Evolutionary conservation across 1,140 invertebrate species (phyloP).

Genomic region (Drosophila leontia): DNA sequence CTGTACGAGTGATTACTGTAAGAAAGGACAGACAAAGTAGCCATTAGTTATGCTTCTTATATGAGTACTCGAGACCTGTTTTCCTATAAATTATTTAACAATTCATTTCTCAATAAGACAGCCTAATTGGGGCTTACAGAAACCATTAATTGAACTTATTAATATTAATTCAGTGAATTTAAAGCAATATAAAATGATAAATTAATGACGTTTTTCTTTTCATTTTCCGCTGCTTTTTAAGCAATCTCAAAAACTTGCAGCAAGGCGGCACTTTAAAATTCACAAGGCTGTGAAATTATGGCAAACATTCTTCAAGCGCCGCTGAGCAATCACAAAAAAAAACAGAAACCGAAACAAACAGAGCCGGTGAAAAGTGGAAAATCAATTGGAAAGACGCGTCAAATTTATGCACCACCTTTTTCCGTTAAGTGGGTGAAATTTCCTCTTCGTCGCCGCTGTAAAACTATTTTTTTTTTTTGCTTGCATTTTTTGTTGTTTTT

Average conservation of each 20-base stretch:
- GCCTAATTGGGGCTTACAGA: constrained; percentile 12
- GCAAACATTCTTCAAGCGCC: constrained; percentile 43
- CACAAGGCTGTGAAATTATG: constrained; percentile 64
- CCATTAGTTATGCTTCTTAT: constrained; percentile 13
- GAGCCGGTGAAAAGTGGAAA: constrained; percentile 68
- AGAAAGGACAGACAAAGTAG: constrained; percentile 9
- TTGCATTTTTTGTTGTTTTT: constrained; percentile 25
- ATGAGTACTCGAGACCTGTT: not conserved
- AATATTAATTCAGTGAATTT: constrained; percentile 39
- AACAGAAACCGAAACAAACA: constrained; percentile 19
- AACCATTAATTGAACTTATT: constrained; percentile 1
- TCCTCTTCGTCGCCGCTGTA: constrained; percentile 51
- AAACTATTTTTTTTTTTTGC: constrained; percentile 16
- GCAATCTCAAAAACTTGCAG: constrained; percentile 31
- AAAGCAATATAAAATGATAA: constrained; percentile 6
- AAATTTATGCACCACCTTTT: constrained; percentile 55
- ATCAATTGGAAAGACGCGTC: constrained; percentile 58
- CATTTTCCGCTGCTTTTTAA: not conserved
- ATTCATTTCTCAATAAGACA: constrained; percentile 2
- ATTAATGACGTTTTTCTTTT: not conserved
- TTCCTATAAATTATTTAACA: constrained; percentile 32
- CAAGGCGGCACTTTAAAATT: constrained; percentile 40
- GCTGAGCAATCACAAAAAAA: constrained; percentile 53
- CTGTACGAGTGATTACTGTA: constrained; percentile 83
- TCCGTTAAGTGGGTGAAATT: constrained; percentile 64